Evolutionary conservation across 1,140 invertebrate species (phyloP).

Genomic region (Chymomyza costata): DNA sequence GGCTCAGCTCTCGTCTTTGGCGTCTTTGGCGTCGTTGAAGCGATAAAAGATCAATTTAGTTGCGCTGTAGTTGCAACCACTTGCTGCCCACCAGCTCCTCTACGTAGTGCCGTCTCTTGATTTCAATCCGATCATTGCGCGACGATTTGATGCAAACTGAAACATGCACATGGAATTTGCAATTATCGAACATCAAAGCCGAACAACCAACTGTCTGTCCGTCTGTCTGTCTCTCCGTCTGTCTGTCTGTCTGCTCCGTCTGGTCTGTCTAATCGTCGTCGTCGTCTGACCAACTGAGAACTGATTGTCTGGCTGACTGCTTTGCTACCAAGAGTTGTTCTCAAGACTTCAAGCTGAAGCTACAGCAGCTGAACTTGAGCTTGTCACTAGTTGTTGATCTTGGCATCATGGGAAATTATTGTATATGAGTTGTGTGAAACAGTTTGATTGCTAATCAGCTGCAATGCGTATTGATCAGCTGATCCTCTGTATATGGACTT

Average conservation of each 20-base stretch:
- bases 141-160: slow-evolving; percentile 70
- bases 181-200: slow-evolving; percentile 70
- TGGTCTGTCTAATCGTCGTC: no score
- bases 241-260: background rate
- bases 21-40: slow-evolving; percentile 49
- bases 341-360: no score
- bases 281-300: no score
- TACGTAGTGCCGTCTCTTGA: slow-evolving; percentile 29
- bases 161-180: slow-evolving; percentile 72
- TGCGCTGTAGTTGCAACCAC: slow-evolving; percentile 46
- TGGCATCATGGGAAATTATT: no score
- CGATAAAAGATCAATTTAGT: slow-evolving; percentile 74
- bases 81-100: no score
- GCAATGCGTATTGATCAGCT: no score
- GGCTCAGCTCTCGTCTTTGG: background rate
- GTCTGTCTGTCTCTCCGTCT: background rate
- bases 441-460: no score
- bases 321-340: no score
- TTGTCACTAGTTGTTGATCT: no score
- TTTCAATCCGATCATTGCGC: slow-evolving; percentile 72
- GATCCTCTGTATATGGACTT: no score
- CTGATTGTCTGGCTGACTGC: background rate
- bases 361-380: no score
- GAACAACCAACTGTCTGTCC: background rate
- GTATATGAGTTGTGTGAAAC: no score